Conservation (phyloP, 2,888 invertebrate genomes). For the Lycophotia porphyrea region DNA sequence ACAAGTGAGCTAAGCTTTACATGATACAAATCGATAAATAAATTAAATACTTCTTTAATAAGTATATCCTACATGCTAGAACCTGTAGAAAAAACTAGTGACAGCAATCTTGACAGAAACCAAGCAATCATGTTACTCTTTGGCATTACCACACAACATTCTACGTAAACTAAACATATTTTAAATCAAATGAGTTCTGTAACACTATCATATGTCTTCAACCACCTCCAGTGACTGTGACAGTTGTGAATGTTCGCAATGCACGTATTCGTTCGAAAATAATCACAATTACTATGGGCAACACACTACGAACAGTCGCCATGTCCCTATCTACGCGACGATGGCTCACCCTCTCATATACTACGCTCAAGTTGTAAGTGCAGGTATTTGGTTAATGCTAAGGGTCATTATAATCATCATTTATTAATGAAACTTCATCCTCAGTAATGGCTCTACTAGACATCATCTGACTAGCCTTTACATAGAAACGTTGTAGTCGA, state of each 20-base stretch:
- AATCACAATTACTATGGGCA: conserved; percentile 31
- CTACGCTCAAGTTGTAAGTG: conserved; percentile 80
- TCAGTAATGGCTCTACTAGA: background rate
- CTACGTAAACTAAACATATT: conserved; percentile 28
- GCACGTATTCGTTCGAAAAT: conserved; percentile 48
- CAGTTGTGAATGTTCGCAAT: conserved; percentile 63
- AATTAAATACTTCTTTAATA: background rate
- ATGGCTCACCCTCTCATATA: conserved; percentile 80
- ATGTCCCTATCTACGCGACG: conserved; percentile 68
- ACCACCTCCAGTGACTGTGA: conserved; percentile 75
- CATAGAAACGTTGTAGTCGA: background rate
- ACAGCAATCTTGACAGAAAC: conserved; percentile 36
- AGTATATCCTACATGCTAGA: background rate
- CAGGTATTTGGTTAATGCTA: background rate
- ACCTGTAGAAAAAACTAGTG: background rate
- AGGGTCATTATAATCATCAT: background rate
- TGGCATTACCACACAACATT: conserved; percentile 32
- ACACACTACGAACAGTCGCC: conserved; percentile 33
- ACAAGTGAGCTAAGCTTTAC: background rate
- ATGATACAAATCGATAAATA: background rate
- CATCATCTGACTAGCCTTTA: background rate
- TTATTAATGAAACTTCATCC: background rate
- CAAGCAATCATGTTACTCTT: conserved; percentile 26
- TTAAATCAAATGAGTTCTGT: conserved; percentile 31
- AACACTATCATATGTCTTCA: conserved; percentile 70